These are phyloP conservation scores for Trachymyrmex cornetzi DNA, from an alignment of 1,140 invertebrate genomes.

Conservation along the genomic window DNA sequence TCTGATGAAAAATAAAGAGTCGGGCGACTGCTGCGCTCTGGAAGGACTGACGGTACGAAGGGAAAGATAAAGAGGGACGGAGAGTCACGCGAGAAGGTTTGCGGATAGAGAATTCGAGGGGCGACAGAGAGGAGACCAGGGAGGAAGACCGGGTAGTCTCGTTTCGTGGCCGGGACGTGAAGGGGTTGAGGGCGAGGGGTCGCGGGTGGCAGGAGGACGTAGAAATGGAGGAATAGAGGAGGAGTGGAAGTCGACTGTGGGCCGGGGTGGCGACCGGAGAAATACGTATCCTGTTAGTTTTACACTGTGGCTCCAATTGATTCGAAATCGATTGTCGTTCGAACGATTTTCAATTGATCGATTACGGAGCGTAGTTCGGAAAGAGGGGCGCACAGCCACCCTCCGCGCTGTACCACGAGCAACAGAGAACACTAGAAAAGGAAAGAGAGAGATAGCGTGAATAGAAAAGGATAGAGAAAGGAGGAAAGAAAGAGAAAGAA, in stretches of 20 bases:
- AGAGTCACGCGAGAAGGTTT: conserved; percentile 59
- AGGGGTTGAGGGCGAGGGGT: conserved; percentile 58
- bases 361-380: conserved; percentile 77
- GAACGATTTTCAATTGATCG: conserved; percentile 85
- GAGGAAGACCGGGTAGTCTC: conserved; percentile 41
- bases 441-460: neutral
- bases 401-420: conserved; percentile 31
- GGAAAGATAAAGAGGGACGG: conserved; percentile 47
- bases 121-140: conserved; percentile 22
- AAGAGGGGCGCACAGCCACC: conserved; percentile 59
- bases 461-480: conserved; percentile 26
- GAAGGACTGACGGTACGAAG: conserved; percentile 39
- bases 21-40: conserved; percentile 46
- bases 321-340: conserved; percentile 85
- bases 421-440: conserved; percentile 7
- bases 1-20: conserved; percentile 81
- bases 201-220: conserved; percentile 62
- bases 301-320: conserved; percentile 84
- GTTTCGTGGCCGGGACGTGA: conserved; percentile 50
- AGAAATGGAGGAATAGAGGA: conserved; percentile 68
- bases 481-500: conserved; percentile 16
- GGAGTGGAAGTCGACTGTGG: conserved; percentile 71
- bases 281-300: conserved; percentile 86
- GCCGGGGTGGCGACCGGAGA: conserved; percentile 78
- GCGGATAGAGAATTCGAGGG: conserved; percentile 59